Evolutionary conservation across 1,140 invertebrate species (phyloP), one percentile per base, ranked within the genome.

Genomic region (Drosophila albomicans): DNA sequence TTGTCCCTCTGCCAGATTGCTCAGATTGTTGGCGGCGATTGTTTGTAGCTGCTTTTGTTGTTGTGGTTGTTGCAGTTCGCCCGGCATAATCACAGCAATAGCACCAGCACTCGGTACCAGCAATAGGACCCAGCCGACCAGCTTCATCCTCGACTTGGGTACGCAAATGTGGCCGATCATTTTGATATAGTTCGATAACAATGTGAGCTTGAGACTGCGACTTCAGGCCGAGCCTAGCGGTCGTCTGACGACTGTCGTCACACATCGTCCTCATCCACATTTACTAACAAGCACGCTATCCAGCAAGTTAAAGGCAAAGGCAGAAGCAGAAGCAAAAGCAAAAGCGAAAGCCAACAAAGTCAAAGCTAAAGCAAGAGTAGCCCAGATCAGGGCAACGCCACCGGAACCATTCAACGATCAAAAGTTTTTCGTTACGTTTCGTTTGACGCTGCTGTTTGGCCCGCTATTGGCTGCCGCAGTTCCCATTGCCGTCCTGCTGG

Each of bases 161-260:
- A 88, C 85, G 85, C 85, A 89, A 88, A 89, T 88, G 81, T 72
- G 75, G 78, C 81, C 74, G 85, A 88, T 89, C 86, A 89, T 89
- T 88, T 88, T 88, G 85, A 88, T 88, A 88, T 89, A 82, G 84
- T 78, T 89, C 85, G 85, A 88, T 88, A 88, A 88, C 84, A 88
- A 88, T 89, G 85, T 80, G 80, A 63, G 77, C 61, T 70, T 52
- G 20, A 79, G 54, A 45, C 52, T 38, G 48, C 30, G 43, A 35
- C 15, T 35, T 38, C 20, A 25, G 20, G 20, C 20, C 20, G 25
- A 32, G 75, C 64, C 48, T 78, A 78, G 78, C 68, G 78, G 79
- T 15, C 52, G 38, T 7, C 62, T 52, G 70, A 85, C 54, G 74
- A 38, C 81, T 82, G 81, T 85, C 73, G 81, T 68, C 70, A 70